Conservation (phyloP, 2,113 vertebrate genomes). For the Acrocephalus arundinaceus region DNA sequence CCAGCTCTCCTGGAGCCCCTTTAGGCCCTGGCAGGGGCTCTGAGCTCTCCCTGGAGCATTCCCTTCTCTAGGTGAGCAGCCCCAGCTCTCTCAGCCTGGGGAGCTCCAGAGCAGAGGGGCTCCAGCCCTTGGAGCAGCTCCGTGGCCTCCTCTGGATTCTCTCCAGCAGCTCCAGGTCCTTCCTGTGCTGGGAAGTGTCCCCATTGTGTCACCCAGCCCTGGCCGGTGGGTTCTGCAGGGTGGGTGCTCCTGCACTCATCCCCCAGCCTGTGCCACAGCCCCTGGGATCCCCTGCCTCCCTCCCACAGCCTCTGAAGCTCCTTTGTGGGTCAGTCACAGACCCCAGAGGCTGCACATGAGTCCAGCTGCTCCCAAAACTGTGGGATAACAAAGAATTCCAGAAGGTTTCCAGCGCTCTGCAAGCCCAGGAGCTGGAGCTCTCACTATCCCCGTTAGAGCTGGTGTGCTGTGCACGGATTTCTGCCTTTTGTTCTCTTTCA, state of each 20-base stretch:
- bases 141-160: accelerated
- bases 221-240: accelerated
- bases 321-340: neutral
- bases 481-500: neutral
- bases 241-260: accelerated
- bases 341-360: accelerated
- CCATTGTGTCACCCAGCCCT: neutral
- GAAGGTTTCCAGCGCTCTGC: neutral
- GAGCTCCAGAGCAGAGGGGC: too few species aligned
- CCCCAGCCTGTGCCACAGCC: accelerated
- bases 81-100: neutral
- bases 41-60: neutral
- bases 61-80: neutral
- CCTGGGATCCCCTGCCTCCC: neutral
- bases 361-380: neutral
- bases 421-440: neutral
- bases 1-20: neutral
- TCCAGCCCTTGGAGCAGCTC: neutral
- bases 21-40: accelerated
- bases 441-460: neutral
- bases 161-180: neutral
- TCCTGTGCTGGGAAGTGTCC: neutral
- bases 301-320: neutral
- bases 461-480: accelerated
- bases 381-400: accelerated